Evolutionary conservation across 2,888 invertebrate genomes (phyloP).

Genomic region (Drosophila quinaria): DNA sequence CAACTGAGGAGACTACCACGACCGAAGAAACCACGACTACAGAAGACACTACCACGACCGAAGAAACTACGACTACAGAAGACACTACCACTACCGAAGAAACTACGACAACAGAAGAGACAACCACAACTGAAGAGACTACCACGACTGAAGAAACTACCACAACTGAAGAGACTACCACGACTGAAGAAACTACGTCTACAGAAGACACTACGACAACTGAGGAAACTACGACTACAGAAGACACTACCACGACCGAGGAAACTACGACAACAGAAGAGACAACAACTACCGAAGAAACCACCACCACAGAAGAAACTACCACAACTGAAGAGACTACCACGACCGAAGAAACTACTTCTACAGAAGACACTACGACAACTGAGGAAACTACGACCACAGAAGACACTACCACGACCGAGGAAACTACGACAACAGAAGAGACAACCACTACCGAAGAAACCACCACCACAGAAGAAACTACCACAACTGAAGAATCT

Average conservation of each 20-base stretch:
- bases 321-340: not conserved
- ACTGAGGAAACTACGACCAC: not conserved
- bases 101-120: not conserved
- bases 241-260: not conserved
- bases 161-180: not conserved
- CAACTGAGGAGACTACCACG: not conserved
- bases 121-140: not conserved
- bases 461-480: not conserved
- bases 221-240: slow-evolving; percentile 2
- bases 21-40: not conserved
- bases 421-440: not conserved
- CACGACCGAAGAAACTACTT: not conserved
- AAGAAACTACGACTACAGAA: not conserved
- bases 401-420: not conserved
- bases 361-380: not conserved
- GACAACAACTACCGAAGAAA: not conserved
- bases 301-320: not conserved
- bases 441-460: not conserved
- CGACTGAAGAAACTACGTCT: not conserved
- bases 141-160: not conserved
- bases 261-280: not conserved
- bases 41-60: not conserved
- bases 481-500: not conserved
- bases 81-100: not conserved
- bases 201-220: not conserved